Conservation (phyloP, 2,888 invertebrate species). For the Amphipyra berbera region DNA sequence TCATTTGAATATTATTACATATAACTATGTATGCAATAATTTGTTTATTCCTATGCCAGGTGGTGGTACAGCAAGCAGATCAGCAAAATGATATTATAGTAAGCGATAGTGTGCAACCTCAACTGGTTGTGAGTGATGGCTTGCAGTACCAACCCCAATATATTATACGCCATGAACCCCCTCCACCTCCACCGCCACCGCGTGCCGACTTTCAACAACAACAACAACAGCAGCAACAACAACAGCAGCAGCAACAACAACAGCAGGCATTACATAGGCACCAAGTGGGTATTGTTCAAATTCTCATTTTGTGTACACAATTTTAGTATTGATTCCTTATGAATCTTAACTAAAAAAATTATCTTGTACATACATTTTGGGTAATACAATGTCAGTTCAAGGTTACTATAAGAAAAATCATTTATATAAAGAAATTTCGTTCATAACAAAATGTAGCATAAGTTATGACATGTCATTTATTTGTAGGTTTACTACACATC, state of each 20-base stretch:
- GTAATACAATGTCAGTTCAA: slow-evolving; percentile 5
- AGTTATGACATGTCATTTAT: slow-evolving; percentile 77
- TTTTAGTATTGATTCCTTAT: slow-evolving; percentile 1
- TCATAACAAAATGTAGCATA: slow-evolving; percentile 42
- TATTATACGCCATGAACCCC: slow-evolving; percentile 85
- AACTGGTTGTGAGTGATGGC: slow-evolving; percentile 84
- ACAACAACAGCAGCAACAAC: slow-evolving; percentile 72
- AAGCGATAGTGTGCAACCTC: slow-evolving; percentile 84
- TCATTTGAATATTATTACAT: neutral
- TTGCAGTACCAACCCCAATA: slow-evolving; percentile 87
- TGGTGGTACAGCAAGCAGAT: slow-evolving; percentile 89
- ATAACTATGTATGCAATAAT: neutral
- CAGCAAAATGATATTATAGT: slow-evolving; percentile 89
- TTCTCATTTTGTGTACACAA: neutral
- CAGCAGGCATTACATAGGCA: slow-evolving; percentile 80
- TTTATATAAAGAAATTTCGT: slow-evolving; percentile 25
- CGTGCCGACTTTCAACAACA: slow-evolving; percentile 79
- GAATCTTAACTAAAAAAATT: slow-evolving; percentile 5
- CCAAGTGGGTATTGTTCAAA: slow-evolving; percentile 52
- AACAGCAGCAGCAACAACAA: slow-evolving; percentile 72
- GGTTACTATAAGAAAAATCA: slow-evolving; percentile 9
- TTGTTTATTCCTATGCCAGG: slow-evolving; percentile 64
- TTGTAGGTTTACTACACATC: slow-evolving; percentile 90
- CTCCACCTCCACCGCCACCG: slow-evolving; percentile 70
- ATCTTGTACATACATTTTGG: slow-evolving; percentile 3